These are phyloP conservation scores for Lamprologus sp. DNA, from an alignment of 2,113 vertebrate species.

Conservation along the genomic window DNA sequence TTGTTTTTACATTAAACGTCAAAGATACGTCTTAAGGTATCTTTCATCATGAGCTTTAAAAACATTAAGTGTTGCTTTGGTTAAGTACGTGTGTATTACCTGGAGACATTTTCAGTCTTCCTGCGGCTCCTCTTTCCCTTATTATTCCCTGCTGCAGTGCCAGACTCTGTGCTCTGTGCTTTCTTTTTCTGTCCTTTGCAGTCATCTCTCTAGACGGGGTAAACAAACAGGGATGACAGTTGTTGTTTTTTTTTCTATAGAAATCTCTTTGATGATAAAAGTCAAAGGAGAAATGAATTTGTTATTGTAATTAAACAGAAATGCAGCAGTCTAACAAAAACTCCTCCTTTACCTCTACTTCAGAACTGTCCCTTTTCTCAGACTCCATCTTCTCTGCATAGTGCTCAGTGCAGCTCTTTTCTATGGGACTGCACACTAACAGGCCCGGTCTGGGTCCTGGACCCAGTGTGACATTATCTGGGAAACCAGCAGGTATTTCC, in stretches of 20 bases:
- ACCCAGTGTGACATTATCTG: conserved; percentile 70
- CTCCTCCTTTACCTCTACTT: conserved; percentile 50
- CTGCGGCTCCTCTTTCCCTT: conserved; percentile 89
- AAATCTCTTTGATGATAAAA: neutral
- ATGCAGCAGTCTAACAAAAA: neutral
- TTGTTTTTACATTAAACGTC: neutral
- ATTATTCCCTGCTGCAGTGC: conserved; percentile 69
- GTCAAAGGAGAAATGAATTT: neutral
- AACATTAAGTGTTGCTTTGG: neutral
- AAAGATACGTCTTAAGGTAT: neutral
- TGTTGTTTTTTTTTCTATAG: fast-evolving
- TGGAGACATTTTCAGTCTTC: conserved; percentile 65
- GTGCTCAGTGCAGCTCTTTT: conserved; percentile 35
- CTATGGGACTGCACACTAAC: conserved; percentile 32
- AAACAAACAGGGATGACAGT: neutral
- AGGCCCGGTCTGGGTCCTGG: conserved; percentile 62
- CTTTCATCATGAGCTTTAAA: neutral
- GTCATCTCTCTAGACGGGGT: conserved; percentile 66
- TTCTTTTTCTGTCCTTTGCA: conserved; percentile 75
- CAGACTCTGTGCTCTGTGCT: conserved; percentile 76
- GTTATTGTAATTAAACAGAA: neutral
- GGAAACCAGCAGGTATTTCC: conserved; percentile 85
- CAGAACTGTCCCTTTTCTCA: conserved; percentile 56
- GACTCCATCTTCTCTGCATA: conserved; percentile 37
- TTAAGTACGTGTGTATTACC: conserved; percentile 24